Evolutionary conservation across 2,888 invertebrate species (phyloP), one percentile per base, ranked within the genome.

Genomic region (Iphiclides podalirius): DNA sequence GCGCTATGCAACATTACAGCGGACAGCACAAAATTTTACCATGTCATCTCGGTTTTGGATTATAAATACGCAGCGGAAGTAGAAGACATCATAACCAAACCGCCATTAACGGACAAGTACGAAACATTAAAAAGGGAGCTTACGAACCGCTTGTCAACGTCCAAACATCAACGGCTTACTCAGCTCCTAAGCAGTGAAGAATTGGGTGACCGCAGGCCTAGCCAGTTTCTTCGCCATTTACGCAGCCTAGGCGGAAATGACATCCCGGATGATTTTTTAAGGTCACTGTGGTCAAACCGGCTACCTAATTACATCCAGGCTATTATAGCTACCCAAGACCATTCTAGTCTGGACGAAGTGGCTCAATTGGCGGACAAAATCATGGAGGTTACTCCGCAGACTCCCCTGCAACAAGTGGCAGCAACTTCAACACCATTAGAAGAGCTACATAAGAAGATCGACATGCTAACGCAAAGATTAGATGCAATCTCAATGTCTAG

Each of bases 101-200:
- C 55, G 2, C 54, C 53, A n/a, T n/a, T n/a, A n/a, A n/a, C n/a
- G n/a, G n/a, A n/a, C 2, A 52, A 52, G 17, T 55, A 55, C 14
- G 15, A 42, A 7, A 23, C 20, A 1, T 17, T 55, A 7, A 57
- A 55, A 39, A 11, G 28, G 1, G 58, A 53, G 14, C 41, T 58
- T 2, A 52, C 6, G 6, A 20, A 6, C 4, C 3, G 20, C 20
- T 3, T 20, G 20, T 20, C 20, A 20, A 6, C 20, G 20, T 20
- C 20, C n/a, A n/a, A n/a, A n/a, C n/a, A n/a, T n/a, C n/a, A n/a
- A n/a, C n/a, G n/a, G n/a, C n/a, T n/a, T n/a, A n/a, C n/a, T n/a
- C 28, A 28, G n/a, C 8, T 28, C 4, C 28, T 28, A 6, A 28
- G 4, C 2, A 3, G n/a, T n/a, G 9, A 28, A 28, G 2, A 28